Percentiles rank a stretch among this genome's conserved stretches.
Conservation (phyloP, 92 coral and sea anemone genomes). For the Porites rus region DNA sequence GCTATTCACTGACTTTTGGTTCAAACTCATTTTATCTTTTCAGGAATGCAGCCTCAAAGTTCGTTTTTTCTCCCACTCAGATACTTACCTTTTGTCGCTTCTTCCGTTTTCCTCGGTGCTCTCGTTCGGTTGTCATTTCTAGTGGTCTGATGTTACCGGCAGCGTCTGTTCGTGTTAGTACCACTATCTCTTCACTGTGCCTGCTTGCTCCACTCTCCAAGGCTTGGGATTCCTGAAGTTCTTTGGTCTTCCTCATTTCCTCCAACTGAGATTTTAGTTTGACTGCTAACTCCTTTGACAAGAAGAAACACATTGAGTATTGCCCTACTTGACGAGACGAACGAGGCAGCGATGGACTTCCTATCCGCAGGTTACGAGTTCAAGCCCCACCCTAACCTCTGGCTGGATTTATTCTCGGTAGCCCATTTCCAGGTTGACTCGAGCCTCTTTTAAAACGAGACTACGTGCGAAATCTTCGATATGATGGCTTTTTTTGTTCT, state of each 20-base stretch:
- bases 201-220: background rate
- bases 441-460: no score
- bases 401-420: no score
- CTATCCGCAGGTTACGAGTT: no score
- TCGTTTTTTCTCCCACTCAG: background rate
- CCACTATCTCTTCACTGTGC: constrained; percentile 72
- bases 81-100: constrained; percentile 82
- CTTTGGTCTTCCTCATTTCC: constrained; percentile 85
- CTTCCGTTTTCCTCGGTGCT: constrained; percentile 75
- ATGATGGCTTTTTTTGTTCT: no score
- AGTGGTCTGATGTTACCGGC: constrained; percentile 94
- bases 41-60: no score
- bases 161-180: constrained; percentile 90
- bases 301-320: background rate
- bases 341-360: no score
- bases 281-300: constrained; percentile 81
- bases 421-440: no score
- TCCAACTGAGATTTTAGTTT: constrained; percentile 82
- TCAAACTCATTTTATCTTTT: no score
- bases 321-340: background rate
- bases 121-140: constrained; percentile 56
- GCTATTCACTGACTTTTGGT: no score
- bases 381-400: no score
- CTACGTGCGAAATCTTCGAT: no score
- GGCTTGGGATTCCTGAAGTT: constrained; percentile 75